These are phyloP conservation scores for Sinella curviseta DNA, from an alignment of 1,140 invertebrate genomes.

Conservation along the genomic window DNA sequence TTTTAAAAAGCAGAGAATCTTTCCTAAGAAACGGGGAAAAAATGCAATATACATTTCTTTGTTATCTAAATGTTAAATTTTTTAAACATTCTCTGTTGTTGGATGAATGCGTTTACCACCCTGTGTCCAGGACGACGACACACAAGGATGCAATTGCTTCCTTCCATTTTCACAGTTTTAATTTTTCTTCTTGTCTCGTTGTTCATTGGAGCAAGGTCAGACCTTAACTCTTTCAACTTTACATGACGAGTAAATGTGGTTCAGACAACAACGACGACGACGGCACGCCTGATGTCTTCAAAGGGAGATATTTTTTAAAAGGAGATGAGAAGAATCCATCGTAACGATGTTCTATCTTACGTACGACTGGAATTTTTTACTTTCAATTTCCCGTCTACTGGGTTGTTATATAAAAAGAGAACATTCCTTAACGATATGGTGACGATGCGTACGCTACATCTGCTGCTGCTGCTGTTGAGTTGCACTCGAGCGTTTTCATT, in stretches of 20 bases:
- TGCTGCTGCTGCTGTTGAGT: not conserved
- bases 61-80: conserved; percentile 7
- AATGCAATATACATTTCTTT: not conserved
- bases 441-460: not conserved
- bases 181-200: not conserved
- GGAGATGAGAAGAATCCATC: too few species aligned
- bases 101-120: conserved; percentile 3
- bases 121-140: not conserved
- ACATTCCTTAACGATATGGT: not conserved
- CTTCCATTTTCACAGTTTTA: not conserved
- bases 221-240: not conserved
- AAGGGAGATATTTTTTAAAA: not conserved
- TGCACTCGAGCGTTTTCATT: not conserved
- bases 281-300: not conserved
- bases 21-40: not conserved
- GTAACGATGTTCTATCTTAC: not conserved
- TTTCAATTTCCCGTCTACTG: not conserved
- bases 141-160: not conserved
- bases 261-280: not conserved
- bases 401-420: not conserved
- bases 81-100: too few species aligned
- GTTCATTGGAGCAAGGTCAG: conserved; percentile 7
- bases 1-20: too few species aligned
- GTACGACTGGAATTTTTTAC: not conserved
- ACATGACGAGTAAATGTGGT: conserved; percentile 3